Evolutionary conservation across 37 sponge, comb jelly and placozoan genomes (phyloP), one percentile per base, ranked within the genome.

Genomic region (Halisarca cf. caerulea): DNA sequence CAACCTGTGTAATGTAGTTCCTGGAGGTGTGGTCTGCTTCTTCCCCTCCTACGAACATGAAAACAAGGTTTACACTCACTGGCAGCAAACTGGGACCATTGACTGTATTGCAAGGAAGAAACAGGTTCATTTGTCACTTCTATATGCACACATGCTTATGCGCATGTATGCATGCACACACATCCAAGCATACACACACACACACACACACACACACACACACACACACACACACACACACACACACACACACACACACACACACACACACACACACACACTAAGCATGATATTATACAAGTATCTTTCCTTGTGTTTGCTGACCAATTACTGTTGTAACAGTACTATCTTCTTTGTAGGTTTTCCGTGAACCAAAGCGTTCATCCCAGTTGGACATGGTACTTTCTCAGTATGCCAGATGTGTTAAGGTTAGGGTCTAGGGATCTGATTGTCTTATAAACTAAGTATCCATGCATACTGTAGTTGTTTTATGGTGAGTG

Each of bases 21-120:
- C 99, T 20, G 98, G 96, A 23, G 99, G 99, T 32, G 59, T 99
- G 64, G 99, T 99, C 33, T 92, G 92, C 53, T 99, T 99, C 93
- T 95, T 99, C 55, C 97, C 99, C 23, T 97, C 97, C 25, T 99
- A 99, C 58, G 94, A 95, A 28, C 95, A 95, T 58, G 92, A 95
- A 58, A 81, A 83, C 17, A 90, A 62, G 40, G 86, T 90, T 45
- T 78, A 78, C 78, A 57, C 88, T 53, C 66, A 78, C 60, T 97
- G 94, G 91, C 61, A 70, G 25, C 78, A 83, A 80, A 84, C 86
- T 15, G 95, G 97, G 30, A 36, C 86, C 39, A 38, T 99, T 39
- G 92, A 97, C 41, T 89, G 78, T 70, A 94, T 99, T 17, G 23
- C 71, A 45, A 88, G 85, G 66, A 90, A 91, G 85, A 95, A 93